Evolutionary conservation across 1,140 invertebrate species (phyloP).

Genomic region (Metopolophium dirhodum): DNA sequence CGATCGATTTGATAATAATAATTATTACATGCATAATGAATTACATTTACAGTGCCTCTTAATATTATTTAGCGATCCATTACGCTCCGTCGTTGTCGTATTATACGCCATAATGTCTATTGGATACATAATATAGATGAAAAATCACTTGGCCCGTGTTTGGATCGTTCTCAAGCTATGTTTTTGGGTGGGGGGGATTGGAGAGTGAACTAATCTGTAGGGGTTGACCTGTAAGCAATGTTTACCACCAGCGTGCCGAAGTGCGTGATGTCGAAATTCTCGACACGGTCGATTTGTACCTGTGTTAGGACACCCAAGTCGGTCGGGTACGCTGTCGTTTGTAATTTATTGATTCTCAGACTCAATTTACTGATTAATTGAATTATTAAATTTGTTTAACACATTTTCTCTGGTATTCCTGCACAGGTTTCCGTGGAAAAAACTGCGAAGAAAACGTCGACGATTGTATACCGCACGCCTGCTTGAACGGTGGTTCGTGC

Average conservation of each 20-base stretch:
- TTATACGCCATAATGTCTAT: not conserved
- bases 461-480: slow-evolving; percentile 87
- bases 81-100: not conserved
- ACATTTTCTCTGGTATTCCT: slow-evolving; percentile 35
- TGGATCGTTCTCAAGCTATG: not conserved
- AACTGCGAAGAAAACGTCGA: slow-evolving; percentile 91
- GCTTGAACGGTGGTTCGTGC: slow-evolving; percentile 90
- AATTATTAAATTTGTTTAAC: not conserved
- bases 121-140: not conserved
- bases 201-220: not conserved
- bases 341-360: not conserved
- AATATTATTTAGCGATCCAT: slow-evolving; percentile 7
- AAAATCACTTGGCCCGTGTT: not conserved
- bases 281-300: not conserved
- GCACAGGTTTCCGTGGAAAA: slow-evolving; percentile 81
- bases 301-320: not conserved
- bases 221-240: too few relatives aligned
- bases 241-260: too few relatives aligned
- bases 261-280: not conserved
- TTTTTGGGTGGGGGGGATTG: not conserved
- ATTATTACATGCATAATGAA: not conserved
- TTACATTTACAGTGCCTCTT: not conserved
- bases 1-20: slow-evolving; percentile 21
- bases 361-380: not conserved
- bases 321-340: slow-evolving; percentile 48